Conservation (phyloP, 2,888 invertebrate species). For the Endotricha flammealis region DNA sequence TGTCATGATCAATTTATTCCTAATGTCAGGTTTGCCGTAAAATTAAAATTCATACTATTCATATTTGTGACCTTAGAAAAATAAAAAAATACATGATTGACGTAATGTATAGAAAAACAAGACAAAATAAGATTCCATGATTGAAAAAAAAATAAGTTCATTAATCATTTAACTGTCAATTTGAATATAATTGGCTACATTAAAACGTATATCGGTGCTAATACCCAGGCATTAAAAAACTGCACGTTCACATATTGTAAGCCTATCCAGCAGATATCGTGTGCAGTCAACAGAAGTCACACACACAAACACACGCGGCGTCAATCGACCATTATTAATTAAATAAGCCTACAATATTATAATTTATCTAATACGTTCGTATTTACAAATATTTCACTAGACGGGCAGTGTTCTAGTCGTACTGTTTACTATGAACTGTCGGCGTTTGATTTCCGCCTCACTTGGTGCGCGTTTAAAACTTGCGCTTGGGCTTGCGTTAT, state of each 20-base stretch:
- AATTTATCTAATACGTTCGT: conserved; percentile 44
- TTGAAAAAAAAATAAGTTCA: conserved; percentile 16
- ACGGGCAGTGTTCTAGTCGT: conserved; percentile 35
- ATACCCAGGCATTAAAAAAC: not conserved
- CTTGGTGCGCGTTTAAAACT: conserved; percentile 60
- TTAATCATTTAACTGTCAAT: conserved; percentile 11
- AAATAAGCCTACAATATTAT: conserved; percentile 16
- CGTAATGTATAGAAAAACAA: conserved; percentile 33
- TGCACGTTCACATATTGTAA: conserved; percentile 3
- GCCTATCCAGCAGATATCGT: not conserved
- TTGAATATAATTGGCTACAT: conserved; percentile 7
- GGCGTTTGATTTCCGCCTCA: conserved; percentile 71
- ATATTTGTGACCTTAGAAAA: conserved; percentile 46
- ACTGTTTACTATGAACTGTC: conserved; percentile 66
- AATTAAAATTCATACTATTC: conserved; percentile 27
- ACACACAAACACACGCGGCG: conserved; percentile 1
- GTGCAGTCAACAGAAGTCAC: not conserved
- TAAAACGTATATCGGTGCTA: conserved; percentile 3
- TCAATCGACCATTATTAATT: conserved; percentile 1
- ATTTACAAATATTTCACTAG: conserved; percentile 48
- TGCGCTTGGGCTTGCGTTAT: conserved; percentile 65
- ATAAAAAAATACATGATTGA: conserved; percentile 44
- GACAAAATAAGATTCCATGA: conserved; percentile 29
- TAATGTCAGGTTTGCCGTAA: conserved; percentile 26
- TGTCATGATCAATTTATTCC: conserved; percentile 48